Percentiles rank a stretch among this genome's conserved stretches.
Evolutionary conservation across 2,797 vertebrate species (phyloP).

Genomic region (Ctenochaetus hawaiiensis): DNA sequence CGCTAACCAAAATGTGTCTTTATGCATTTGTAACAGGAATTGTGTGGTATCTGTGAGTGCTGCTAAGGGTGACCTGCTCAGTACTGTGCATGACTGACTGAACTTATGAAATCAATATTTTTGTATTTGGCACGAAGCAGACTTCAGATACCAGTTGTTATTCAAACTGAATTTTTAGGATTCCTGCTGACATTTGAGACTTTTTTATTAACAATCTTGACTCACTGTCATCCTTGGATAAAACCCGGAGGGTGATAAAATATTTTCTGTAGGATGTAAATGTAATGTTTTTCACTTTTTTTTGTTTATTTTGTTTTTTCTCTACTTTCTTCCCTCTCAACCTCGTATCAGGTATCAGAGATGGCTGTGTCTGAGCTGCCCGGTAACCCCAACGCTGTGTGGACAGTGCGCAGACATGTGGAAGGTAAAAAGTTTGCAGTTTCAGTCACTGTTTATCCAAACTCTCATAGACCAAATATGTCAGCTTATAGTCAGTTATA

Average conservation of each 20-base stretch:
- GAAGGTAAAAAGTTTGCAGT: conserved; percentile 88
- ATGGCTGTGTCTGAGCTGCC: conserved; percentile 99
- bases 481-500: not conserved
- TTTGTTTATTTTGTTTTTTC: not conserved
- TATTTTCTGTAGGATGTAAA: not conserved
- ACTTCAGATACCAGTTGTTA: too few relatives aligned
- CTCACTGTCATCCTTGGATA: not conserved
- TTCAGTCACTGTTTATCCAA: not conserved
- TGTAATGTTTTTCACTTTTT: not conserved
- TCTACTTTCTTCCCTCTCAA: not conserved
- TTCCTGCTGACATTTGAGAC: too few relatives aligned
- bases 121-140: too few relatives aligned
- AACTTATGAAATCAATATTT: too few relatives aligned
- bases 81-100: too few relatives aligned
- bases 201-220: not conserved
- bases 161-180: too few relatives aligned
- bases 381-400: conserved; percentile 99
- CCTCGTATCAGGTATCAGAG: conserved; percentile 92
- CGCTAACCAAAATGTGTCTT: too few relatives aligned
- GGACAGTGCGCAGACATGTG: conserved; percentile 97
- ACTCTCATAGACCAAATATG: not conserved
- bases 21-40: too few relatives aligned
- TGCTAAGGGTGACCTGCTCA: too few relatives aligned
- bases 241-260: not conserved
- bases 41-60: too few relatives aligned